Evolutionary conservation across 37 sponge, comb jelly and placozoan species (phyloP), one percentile per base, ranked within the genome.

Genomic region (Beroe ovata): DNA sequence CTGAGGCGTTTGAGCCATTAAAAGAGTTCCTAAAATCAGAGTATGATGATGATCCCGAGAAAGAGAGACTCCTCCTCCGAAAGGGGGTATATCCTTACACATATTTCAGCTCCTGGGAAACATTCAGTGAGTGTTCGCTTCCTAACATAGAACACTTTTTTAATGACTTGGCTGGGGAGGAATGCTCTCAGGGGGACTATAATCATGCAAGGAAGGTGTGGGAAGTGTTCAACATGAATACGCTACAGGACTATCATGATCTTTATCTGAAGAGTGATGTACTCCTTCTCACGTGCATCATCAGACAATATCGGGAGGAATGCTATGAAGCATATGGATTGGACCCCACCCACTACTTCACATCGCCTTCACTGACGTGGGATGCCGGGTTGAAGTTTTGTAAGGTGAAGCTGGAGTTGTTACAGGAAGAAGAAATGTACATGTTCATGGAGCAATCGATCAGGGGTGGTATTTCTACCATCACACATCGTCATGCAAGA

Each of bases 51-150:
- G 64, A 34, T 8, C 34, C 61, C 28, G 63, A 14, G 30, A 25
- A 60, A 19, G 63, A 23, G 30, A 14, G 8, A 3, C 60, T 89
- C 8, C 60, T 89, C 16, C 29, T 26, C 38, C 34, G 60, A n/a
- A 89, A 89, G 26, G 89, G 89, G 11, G 62, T 89, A 29, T 89
- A 60, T 29, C 89, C 89, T n/a, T 89, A 89, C 35, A 20, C 59
- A 3, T 60, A 60, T 37, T 38, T 89, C 21, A 23, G 2, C 3
- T 26, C 39, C 30, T 23, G 14, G 28, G 60, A 64, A 2, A 11
- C 3, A 4, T 23, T 89, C 2, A 19, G 29, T 8, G 89, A 89
- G 29, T 22, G 26, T 4, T 6, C 6, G 29, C 88, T 58, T 2
- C 88, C 60, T 8, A 54, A 23, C 8, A 89, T 2, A 11, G 8